Conservation (phyloP, 2,888 invertebrate species). For the Nysson spinosus region DNA sequence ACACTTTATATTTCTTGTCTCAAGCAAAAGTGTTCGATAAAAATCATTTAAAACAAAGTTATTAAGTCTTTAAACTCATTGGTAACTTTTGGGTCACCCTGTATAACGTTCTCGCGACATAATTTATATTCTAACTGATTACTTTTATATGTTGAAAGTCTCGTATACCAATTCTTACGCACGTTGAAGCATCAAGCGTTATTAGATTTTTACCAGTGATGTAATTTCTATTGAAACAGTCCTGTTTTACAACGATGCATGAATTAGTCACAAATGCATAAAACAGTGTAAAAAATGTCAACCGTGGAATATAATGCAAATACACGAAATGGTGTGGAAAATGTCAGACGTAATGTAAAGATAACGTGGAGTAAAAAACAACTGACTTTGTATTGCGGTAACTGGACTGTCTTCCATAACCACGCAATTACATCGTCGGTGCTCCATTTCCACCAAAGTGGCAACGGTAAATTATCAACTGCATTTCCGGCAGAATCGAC, state of each 20-base stretch:
- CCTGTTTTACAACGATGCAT: conserved; percentile 35
- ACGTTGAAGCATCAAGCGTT: conserved; percentile 38
- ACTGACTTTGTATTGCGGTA: conserved; percentile 79
- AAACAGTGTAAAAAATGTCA: neutral
- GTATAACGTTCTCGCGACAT: neutral
- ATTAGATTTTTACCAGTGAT: conserved; percentile 54
- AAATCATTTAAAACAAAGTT: no score
- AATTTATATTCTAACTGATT: neutral
- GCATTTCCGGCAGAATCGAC: conserved; percentile 77
- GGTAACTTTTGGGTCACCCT: neutral
- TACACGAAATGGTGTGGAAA: no score
- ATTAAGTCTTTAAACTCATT: neutral
- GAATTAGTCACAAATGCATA: no score
- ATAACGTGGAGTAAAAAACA: no score
- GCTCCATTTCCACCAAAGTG: conserved; percentile 78
- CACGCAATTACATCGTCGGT: conserved; percentile 78
- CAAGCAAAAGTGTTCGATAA: no score
- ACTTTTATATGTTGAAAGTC: conserved; percentile 50
- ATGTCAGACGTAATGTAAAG: no score
- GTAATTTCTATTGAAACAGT: conserved; percentile 46
- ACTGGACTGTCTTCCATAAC: conserved; percentile 77
- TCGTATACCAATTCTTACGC: conserved; percentile 50
- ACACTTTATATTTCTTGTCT: no score
- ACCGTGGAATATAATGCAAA: no score
- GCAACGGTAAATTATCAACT: conserved; percentile 76